phyloP scores from a whole-genome alignment of 2,888 invertebrate genomes.

The Silvanus unidentatus region DNA sequence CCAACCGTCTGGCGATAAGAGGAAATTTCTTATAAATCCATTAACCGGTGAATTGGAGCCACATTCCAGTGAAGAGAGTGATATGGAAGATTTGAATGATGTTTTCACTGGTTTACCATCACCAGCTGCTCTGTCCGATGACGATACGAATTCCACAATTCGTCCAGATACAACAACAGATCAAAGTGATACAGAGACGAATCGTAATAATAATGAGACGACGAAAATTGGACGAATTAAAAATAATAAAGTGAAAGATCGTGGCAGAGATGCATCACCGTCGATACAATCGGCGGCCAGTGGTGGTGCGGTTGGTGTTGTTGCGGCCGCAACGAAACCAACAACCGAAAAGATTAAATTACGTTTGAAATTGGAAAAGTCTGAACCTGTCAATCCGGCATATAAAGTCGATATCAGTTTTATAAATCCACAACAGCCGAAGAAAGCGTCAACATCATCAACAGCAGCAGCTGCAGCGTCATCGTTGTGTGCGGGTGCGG shows the following conservation, averaged over 20 bases:
- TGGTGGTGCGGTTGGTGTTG: no score
- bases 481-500: no score
- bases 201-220: slow-evolving; percentile 29
- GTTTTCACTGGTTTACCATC: slow-evolving; percentile 43
- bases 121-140: slow-evolving; percentile 46
- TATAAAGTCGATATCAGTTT: slow-evolving; percentile 65
- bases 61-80: slow-evolving; percentile 61
- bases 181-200: slow-evolving; percentile 43
- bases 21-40: slow-evolving; percentile 84
- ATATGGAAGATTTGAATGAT: slow-evolving; percentile 45
- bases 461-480: slow-evolving; percentile 26
- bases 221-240: slow-evolving; percentile 35
- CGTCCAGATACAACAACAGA: slow-evolving; percentile 44
- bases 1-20: slow-evolving; percentile 47
- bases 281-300: slow-evolving; percentile 12
- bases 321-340: slow-evolving; percentile 34
- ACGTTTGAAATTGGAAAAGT: slow-evolving; percentile 75
- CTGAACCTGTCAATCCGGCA: slow-evolving; percentile 70
- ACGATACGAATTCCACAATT: slow-evolving; percentile 55
- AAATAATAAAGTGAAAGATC: slow-evolving; percentile 28
- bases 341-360: slow-evolving; percentile 73
- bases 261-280: slow-evolving; percentile 43
- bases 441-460: slow-evolving; percentile 36
- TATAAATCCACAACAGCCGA: slow-evolving; percentile 54
- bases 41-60: slow-evolving; percentile 81